phyloP scores from a whole-genome alignment of 2,797 vertebrate genomes.

The Phataginus tetradactyla region DNA sequence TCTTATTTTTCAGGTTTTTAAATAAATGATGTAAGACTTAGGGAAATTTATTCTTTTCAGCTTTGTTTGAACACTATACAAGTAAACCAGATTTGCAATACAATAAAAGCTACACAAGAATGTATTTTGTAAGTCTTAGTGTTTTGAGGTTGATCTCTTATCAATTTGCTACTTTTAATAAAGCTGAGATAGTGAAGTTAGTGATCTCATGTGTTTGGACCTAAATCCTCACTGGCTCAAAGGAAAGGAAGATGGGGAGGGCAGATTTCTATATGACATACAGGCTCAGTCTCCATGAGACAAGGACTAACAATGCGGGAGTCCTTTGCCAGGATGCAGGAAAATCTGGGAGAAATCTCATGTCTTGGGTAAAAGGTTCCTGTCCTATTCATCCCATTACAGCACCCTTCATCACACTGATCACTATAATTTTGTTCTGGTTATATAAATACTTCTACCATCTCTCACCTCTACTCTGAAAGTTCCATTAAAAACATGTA shows the following conservation, averaged over 20 bases:
- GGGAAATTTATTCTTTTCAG: slow-evolving; percentile 11
- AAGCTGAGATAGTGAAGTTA: not conserved
- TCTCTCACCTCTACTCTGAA: not conserved
- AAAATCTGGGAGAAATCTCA: not conserved
- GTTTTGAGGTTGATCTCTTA: not conserved
- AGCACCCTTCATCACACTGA: not conserved
- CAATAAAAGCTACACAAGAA: not conserved
- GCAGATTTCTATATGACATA: not conserved
- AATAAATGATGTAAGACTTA: not conserved
- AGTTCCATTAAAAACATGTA: not conserved
- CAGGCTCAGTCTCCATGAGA: not conserved
- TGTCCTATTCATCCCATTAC: not conserved
- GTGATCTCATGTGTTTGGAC: not conserved
- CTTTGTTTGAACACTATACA: not conserved
- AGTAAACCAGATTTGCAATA: not conserved
- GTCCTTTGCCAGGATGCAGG: not conserved
- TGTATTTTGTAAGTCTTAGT: not conserved
- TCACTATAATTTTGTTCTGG: not conserved
- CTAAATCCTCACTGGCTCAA: not conserved
- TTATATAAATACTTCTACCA: not conserved
- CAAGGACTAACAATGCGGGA: not conserved
- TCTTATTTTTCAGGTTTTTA: not conserved
- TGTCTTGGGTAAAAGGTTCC: not conserved
- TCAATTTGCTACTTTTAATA: not conserved
- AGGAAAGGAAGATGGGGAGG: not conserved